Evolutionary conservation across 2,888 invertebrate genomes (phyloP), one percentile per base, ranked within the genome.

Genomic region (Tipula helvola): DNA sequence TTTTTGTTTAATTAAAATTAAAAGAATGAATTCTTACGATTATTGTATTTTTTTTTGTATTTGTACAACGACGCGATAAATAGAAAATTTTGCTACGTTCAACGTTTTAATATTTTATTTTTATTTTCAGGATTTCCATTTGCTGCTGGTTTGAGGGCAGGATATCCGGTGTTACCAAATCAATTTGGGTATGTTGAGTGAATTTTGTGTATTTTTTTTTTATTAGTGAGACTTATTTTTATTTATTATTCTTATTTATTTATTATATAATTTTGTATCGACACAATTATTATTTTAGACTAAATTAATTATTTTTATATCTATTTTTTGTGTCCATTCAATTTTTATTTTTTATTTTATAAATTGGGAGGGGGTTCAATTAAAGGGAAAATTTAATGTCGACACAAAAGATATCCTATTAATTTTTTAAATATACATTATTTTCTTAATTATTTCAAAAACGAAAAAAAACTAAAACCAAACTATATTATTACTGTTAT

Each of bases 111-210:
- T n/a, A 4, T 39, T 39, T 84, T 86, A 28, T 87, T 86, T 88
- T 87, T 83, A 87, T 87, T 92, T 92, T 87, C 93, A 95, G 95
- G 95, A 90, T 95, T 95, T 91, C 94, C 95, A 90, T 95, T 95
- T 90, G 95, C 96, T 88, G 93, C 94, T 85, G 95, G 96, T 88
- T 95, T 96, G 88, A 95, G 96, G 88, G 93, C 94, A 88, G 96
- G 96, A 88, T 96, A 96, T 91, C 96, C 95, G 87, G 91, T 96
- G 88, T 92, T 97, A 89, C 96, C 95, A 87, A 93, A 96, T 88
- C 96, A 96, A 91, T 97, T 96, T 90, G 96, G 96, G 97, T 97
- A 93, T 96, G 96, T 95, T 88, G 86, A 83, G 52, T 52, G 7
- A 36, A 16, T 36, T 83, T 28, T 87, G 36, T 85, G 16, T 87